Evolutionary conservation across 1,140 invertebrate genomes (phyloP).

Genomic region (Tyrophagus putrescentiae): DNA sequence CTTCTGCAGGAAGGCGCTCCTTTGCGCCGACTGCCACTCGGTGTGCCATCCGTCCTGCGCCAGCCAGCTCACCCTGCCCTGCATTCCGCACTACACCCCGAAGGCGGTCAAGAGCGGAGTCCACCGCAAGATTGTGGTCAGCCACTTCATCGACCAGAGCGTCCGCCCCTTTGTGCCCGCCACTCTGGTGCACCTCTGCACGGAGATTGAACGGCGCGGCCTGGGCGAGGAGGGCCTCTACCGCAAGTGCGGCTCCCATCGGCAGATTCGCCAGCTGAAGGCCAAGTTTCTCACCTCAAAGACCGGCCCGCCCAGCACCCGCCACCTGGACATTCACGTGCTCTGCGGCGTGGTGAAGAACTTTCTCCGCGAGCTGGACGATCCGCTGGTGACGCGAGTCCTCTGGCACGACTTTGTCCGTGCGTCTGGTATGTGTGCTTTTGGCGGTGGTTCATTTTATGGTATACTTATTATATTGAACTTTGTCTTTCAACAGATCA

Average conservation of each 20-base stretch:
- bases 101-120: constrained; percentile 4
- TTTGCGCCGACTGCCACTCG: constrained; percentile 60
- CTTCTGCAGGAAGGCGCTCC: constrained; percentile 57
- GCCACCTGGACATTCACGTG: constrained; percentile 51
- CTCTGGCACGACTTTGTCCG: constrained; percentile 59
- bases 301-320: constrained; percentile 53
- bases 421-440: constrained; percentile 41
- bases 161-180: constrained; percentile 79
- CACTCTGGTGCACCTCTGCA: constrained; percentile 79
- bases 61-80: constrained; percentile 59
- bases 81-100: constrained; percentile 43
- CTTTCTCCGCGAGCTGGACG: constrained; percentile 61
- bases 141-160: constrained; percentile 56
- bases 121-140: constrained; percentile 37
- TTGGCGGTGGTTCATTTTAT: background rate
- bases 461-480: background rate
- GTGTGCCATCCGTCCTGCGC: constrained; percentile 62
- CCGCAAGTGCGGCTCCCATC: constrained; percentile 65
- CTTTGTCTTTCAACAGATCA: constrained; percentile 24
- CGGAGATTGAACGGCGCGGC: constrained; percentile 72
- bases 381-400: constrained; percentile 60
- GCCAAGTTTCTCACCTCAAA: constrained; percentile 54
- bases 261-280: constrained; percentile 68
- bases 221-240: constrained; percentile 75
- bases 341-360: constrained; percentile 71